phyloP scores from a whole-genome alignment of 2,113 vertebrate species.

The Speoplatyrhinus poulsoni region DNA sequence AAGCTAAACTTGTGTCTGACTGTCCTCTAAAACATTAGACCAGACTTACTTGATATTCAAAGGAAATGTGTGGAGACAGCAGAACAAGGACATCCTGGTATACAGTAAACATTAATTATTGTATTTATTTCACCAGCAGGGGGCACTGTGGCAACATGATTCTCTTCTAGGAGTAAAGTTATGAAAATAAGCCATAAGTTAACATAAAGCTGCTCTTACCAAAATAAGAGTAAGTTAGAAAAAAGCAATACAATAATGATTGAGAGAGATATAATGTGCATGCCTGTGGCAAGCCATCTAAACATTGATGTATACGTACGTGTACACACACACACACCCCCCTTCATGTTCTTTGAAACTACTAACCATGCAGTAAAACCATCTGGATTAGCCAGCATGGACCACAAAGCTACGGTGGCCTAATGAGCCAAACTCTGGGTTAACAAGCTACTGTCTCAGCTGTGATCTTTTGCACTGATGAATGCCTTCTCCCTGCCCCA shows the following conservation, averaged over 20 bases:
- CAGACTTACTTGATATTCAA: too few species aligned
- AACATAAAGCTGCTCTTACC: background rate
- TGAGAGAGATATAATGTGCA: background rate
- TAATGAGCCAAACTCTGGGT: constrained; percentile 61
- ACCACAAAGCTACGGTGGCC: constrained; percentile 25
- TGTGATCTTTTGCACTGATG: constrained; percentile 58
- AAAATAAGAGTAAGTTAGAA: too few species aligned
- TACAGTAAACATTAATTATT: background rate
- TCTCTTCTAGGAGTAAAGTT: constrained; percentile 28
- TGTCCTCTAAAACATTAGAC: too few species aligned
- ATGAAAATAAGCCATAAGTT: too few species aligned
- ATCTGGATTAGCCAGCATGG: constrained; percentile 51
- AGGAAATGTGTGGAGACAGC: too few species aligned
- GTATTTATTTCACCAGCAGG: constrained; percentile 31
- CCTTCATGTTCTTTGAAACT: background rate
- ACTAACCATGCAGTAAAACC: constrained; percentile 8
- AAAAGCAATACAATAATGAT: too few species aligned
- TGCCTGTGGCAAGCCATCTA: background rate
- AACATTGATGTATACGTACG: too few species aligned
- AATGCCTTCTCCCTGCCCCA: constrained; percentile 45
- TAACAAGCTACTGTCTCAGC: constrained; percentile 64
- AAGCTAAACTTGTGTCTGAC: too few species aligned
- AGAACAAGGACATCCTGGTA: too few species aligned
- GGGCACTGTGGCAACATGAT: constrained; percentile 71
- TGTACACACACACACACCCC: too few species aligned